Evolutionary conservation across 2,797 vertebrate species (phyloP).

Genomic region (Setipinna tenuifilis): DNA sequence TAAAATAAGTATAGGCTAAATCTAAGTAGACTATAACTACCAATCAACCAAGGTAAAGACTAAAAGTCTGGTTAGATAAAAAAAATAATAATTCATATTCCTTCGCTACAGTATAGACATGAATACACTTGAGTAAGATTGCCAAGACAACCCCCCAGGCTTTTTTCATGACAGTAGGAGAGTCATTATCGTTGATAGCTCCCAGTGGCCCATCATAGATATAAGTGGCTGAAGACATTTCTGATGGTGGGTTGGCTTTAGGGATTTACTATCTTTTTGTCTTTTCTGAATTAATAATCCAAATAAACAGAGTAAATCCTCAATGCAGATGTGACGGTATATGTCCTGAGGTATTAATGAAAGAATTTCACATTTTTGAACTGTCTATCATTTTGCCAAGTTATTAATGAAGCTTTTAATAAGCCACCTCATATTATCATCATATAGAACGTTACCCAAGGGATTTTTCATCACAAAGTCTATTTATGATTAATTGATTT

Average conservation of each 20-base stretch:
- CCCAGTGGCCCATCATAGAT: conserved; percentile 73
- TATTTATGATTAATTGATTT: conserved; percentile 21
- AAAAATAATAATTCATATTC: not conserved
- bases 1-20: not conserved
- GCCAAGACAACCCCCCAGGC: conserved; percentile 41
- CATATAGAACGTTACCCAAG: conserved; percentile 6
- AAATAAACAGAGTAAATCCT: conserved; percentile 23
- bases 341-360: conserved; percentile 24
- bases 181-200: conserved; percentile 45
- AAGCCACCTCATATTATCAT: conserved; percentile 1
- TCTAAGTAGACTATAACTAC: not conserved
- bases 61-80: not conserved
- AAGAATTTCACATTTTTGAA: conserved; percentile 16
- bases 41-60: not conserved
- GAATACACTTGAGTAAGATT: conserved; percentile 42
- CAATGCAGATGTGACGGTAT: conserved; percentile 14
- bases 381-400: conserved; percentile 23
- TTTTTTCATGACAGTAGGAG: conserved; percentile 47
- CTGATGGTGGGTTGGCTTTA: conserved; percentile 18
- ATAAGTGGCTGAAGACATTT: conserved; percentile 65
- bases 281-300: conserved; percentile 23
- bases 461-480: conserved; percentile 9
- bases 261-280: conserved; percentile 7
- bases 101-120: not conserved
- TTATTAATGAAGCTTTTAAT: conserved; percentile 24